Evolutionary conservation across 2,888 invertebrate species (phyloP).

Genomic region (Germaria angustata): DNA sequence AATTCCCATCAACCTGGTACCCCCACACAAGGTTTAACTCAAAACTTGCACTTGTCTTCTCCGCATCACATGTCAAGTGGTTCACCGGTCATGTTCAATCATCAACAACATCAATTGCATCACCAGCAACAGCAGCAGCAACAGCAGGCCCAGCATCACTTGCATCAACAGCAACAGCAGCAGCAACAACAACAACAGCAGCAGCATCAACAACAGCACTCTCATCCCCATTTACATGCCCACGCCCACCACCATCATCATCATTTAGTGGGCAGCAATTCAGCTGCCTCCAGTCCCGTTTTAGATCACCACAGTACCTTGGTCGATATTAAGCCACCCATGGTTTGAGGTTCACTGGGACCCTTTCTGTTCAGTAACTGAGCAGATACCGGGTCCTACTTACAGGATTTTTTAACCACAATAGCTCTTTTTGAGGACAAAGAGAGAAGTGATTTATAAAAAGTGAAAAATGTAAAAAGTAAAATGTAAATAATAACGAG

Average conservation of each 20-base stretch:
- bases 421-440: constrained; percentile 53
- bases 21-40: constrained; percentile 70
- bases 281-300: constrained; percentile 81
- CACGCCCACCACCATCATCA: constrained; percentile 74
- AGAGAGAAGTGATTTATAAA: constrained; percentile 1
- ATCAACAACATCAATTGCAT: constrained; percentile 77
- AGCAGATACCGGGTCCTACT: constrained; percentile 68
- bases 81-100: constrained; percentile 78
- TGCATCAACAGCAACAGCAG: constrained; percentile 72
- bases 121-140: constrained; percentile 73
- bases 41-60: constrained; percentile 77
- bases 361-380: constrained; percentile 81
- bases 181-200: constrained; percentile 73
- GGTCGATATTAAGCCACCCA: constrained; percentile 86
- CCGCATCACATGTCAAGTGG: constrained; percentile 79
- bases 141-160: constrained; percentile 71
- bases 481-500: constrained; percentile 28
- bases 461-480: constrained; percentile 8
- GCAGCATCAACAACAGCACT: constrained; percentile 71
- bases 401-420: constrained; percentile 55
- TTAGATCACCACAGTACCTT: constrained; percentile 82
- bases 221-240: constrained; percentile 72
- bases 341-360: constrained; percentile 84
- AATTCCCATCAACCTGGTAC: constrained; percentile 75
- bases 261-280: constrained; percentile 76